phyloP scores from a whole-genome alignment of 1,140 invertebrate genomes.

The Eumeta japonica region DNA sequence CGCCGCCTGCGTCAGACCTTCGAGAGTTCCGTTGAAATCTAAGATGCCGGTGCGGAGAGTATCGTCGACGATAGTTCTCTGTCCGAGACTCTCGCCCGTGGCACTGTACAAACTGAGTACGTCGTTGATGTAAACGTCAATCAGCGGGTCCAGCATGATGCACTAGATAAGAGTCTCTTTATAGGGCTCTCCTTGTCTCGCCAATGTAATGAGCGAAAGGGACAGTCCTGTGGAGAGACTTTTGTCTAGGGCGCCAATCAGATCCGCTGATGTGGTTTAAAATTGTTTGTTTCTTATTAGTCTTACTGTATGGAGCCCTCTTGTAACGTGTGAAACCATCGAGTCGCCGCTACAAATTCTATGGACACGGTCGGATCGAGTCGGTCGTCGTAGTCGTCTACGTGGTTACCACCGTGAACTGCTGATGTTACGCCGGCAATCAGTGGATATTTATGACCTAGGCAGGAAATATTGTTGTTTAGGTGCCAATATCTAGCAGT shows the following conservation, averaged over 20 bases:
- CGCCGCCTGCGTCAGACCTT: conserved; percentile 13
- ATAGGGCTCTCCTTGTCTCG: too few species aligned
- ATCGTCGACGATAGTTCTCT: conserved; percentile 13
- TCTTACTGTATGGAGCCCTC: conserved; percentile 20
- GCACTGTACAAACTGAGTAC: conserved; percentile 17
- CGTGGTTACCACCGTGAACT: conserved; percentile 9
- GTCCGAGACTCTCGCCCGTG: conserved; percentile 11
- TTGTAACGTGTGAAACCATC: conserved; percentile 22
- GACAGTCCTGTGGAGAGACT: too few species aligned
- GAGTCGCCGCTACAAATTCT: conserved; percentile 11
- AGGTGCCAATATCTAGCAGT: neutral
- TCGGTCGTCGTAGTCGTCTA: conserved; percentile 14
- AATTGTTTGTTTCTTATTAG: too few species aligned
- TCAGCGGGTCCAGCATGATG: neutral
- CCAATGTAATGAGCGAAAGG: too few species aligned
- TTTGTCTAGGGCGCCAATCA: too few species aligned
- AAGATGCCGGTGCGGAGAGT: conserved; percentile 17
- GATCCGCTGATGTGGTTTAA: too few species aligned
- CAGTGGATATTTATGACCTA: too few species aligned
- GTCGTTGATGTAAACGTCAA: neutral
- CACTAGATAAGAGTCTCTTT: too few species aligned
- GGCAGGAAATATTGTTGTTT: neutral
- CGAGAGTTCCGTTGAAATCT: conserved; percentile 13
- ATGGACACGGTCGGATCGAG: conserved; percentile 10
- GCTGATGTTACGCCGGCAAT: neutral